Conservation (phyloP, 2,113 vertebrate genomes). For the Eulemur rufifrons region DNA sequence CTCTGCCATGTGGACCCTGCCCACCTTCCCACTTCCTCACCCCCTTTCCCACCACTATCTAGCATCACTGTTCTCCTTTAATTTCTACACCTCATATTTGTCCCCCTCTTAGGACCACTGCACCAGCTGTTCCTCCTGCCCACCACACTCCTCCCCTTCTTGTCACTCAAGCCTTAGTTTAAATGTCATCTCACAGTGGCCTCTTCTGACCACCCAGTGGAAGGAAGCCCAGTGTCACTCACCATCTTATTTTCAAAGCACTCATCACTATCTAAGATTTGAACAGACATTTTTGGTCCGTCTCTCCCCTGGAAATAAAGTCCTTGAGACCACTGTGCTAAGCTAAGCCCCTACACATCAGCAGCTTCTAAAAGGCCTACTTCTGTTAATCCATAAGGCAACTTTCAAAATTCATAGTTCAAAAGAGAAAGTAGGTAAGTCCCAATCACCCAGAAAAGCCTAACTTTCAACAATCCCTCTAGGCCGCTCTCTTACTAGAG, state of each 20-base stretch:
- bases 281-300: background rate
- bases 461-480: background rate
- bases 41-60: background rate
- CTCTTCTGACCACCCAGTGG: background rate
- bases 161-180: background rate
- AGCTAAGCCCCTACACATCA: background rate
- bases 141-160: background rate
- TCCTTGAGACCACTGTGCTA: background rate
- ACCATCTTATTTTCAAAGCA: background rate
- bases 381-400: background rate
- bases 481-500: background rate
- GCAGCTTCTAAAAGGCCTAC: background rate
- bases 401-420: background rate
- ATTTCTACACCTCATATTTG: background rate
- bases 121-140: background rate
- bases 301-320: background rate
- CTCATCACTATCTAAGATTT: background rate
- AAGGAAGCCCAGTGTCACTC: too few species aligned
- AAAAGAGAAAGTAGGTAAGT: background rate
- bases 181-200: background rate
- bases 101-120: background rate
- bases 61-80: background rate
- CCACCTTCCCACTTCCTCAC: background rate
- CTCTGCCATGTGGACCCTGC: background rate
- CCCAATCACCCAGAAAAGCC: background rate